Evolutionary conservation across 2,888 invertebrate genomes (phyloP).

Genomic region (Notocelia uddmanniana): DNA sequence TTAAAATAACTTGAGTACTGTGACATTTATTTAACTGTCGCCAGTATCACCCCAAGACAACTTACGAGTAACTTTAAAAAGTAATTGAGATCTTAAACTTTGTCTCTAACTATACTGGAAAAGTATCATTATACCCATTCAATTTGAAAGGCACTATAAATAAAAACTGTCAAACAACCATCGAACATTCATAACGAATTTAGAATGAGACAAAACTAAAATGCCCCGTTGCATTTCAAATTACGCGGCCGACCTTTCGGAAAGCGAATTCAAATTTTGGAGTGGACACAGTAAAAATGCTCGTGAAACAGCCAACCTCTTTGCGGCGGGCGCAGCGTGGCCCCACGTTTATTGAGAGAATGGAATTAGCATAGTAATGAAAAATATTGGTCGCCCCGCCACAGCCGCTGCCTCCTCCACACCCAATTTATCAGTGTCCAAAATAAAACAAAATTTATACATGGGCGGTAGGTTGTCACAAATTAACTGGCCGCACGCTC

Average conservation of each 20-base stretch:
- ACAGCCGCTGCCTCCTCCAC: constrained; percentile 60
- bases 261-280: constrained; percentile 79
- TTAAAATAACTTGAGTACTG: no score
- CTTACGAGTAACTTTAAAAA: no score
- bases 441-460: constrained; percentile 62
- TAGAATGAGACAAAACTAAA: constrained; percentile 63
- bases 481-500: constrained; percentile 53
- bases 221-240: constrained; percentile 79
- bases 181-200: constrained; percentile 29
- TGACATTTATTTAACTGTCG: no score
- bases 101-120: no score
- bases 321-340: constrained; percentile 68
- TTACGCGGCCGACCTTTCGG: constrained; percentile 73
- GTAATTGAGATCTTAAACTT: no score
- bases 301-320: constrained; percentile 79
- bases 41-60: no score
- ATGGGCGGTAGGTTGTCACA: constrained; percentile 41
- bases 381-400: constrained; percentile 79
- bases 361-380: constrained; percentile 85
- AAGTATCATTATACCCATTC: no score
- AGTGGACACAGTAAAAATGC: constrained; percentile 76
- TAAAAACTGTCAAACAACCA: constrained; percentile 11
- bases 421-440: constrained; percentile 68
- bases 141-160: background rate
- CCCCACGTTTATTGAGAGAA: constrained; percentile 81